Conservation (phyloP, 2,797 vertebrate genomes). For the Malurus leucopterus region DNA sequence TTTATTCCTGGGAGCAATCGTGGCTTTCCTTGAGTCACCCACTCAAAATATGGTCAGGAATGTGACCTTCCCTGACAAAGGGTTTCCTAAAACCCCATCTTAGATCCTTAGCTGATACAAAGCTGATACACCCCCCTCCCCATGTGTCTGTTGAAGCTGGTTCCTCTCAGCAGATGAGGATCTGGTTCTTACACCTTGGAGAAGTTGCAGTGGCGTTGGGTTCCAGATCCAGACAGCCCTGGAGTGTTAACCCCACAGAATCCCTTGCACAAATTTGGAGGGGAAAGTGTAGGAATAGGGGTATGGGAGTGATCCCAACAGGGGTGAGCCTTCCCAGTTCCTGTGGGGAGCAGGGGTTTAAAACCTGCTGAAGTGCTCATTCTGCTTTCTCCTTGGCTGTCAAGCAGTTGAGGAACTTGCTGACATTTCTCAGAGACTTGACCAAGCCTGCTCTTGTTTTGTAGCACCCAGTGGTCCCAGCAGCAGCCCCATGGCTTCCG, state of each 20-base stretch:
- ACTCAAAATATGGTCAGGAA: not conserved
- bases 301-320: not conserved
- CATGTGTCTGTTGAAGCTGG: not conserved
- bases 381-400: not conserved
- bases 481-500: slow-evolving; percentile 75
- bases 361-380: not conserved
- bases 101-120: not conserved
- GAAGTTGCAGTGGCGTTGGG: not conserved
- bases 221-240: not conserved
- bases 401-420: not conserved
- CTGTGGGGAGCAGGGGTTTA: not conserved
- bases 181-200: not conserved
- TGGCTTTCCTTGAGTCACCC: not conserved
- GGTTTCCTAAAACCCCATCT: not conserved
- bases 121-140: no score
- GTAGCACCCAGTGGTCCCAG: slow-evolving; percentile 59
- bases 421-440: not conserved
- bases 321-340: not conserved
- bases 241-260: not conserved
- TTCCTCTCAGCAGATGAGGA: not conserved
- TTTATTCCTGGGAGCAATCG: not conserved
- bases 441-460: not conserved
- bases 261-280: not conserved
- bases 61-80: not conserved
- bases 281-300: not conserved